Evolutionary conservation across 2,113 vertebrate genomes (phyloP), one percentile per base, ranked within the genome.

Genomic region (Engystomops pustulosus): DNA sequence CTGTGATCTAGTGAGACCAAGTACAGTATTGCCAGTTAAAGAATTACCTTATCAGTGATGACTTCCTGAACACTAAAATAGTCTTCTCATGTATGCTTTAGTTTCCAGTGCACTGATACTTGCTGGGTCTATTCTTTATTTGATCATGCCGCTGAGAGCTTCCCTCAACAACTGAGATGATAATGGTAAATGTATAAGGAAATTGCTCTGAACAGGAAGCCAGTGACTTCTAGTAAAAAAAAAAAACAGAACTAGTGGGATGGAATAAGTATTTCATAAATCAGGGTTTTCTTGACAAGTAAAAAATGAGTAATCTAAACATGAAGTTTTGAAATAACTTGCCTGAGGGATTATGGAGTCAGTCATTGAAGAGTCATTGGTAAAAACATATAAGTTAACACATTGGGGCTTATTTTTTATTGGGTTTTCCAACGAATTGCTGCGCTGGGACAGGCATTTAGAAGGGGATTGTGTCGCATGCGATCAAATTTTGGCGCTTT

Each of bases 161-260:
- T 4, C 27, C 34, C 12, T 38, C 11, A 41, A 25, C 9, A 38
- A 25, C 34, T 58, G 38, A 32, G 20, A 51, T 20, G 27, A 68
- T 11, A 20, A 65, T 65, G 53, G 15, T 45, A 30, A 32, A 49
- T 32, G 30, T 76, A 27, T 44, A 4, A 45, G 55, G 34, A 74
- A 82, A 38, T 20, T 32, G 14, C 23, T 58, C 3, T 47, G 70
- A 47, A 72, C 55, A 83, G 81, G 81, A 83, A 83, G 32, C 53
- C 10, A 34, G 23, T 17, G 34, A 27, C 10, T 32, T 58, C 32
- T 55, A 81, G 17, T 34, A 83, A n/a, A 25, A 44, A 75, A 74
- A 83, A 62, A 58, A 65, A 32, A 34, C 38, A 75, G 81, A 83
- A 83, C 70, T 75, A 25, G 4, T 20, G 15, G 41, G 17, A 72